These are phyloP conservation scores for Leptinotarsa rubiginosa DNA, from an alignment of 2,888 invertebrate species.

Conservation along the genomic window DNA sequence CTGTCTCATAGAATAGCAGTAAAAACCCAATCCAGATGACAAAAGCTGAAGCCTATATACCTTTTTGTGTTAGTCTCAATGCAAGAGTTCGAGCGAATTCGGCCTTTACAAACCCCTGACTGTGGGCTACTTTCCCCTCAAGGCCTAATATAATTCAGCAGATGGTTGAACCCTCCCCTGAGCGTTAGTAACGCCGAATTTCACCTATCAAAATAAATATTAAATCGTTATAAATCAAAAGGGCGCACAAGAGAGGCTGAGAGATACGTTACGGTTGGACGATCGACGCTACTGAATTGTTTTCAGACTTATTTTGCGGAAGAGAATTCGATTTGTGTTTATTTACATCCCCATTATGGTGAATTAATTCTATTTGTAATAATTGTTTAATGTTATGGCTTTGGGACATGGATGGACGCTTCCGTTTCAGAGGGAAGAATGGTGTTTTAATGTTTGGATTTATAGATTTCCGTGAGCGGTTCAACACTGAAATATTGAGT, in stretches of 20 bases:
- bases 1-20: constrained; percentile 60
- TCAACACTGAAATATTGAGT: constrained; percentile 28
- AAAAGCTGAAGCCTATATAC: constrained; percentile 53
- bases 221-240: constrained; percentile 68
- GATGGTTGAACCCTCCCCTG: constrained; percentile 63
- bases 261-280: constrained; percentile 51
- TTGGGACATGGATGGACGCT: constrained; percentile 49
- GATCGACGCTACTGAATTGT: constrained; percentile 57
- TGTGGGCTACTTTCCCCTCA: constrained; percentile 52
- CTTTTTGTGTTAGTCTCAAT: constrained; percentile 47
- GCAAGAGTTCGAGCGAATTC: constrained; percentile 51
- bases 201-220: constrained; percentile 69
- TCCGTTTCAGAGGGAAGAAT: constrained; percentile 38
- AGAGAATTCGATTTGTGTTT: constrained; percentile 60
- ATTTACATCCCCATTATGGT: constrained; percentile 55
- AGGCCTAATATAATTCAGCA: constrained; percentile 63
- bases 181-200: constrained; percentile 68
- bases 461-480: constrained; percentile 29
- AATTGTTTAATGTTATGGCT: constrained; percentile 53
- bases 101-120: constrained; percentile 48
- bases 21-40: constrained; percentile 63
- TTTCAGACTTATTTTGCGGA: constrained; percentile 58
- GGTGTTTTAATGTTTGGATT: constrained; percentile 33
- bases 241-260: constrained; percentile 49
- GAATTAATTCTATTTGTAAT: constrained; percentile 54